A percentile compares a stretch with the other conserved stretches of the same genome.
These are phyloP conservation scores for Bucco capensis DNA, from an alignment of 2,113 vertebrate species.

Conservation along the genomic window DNA sequence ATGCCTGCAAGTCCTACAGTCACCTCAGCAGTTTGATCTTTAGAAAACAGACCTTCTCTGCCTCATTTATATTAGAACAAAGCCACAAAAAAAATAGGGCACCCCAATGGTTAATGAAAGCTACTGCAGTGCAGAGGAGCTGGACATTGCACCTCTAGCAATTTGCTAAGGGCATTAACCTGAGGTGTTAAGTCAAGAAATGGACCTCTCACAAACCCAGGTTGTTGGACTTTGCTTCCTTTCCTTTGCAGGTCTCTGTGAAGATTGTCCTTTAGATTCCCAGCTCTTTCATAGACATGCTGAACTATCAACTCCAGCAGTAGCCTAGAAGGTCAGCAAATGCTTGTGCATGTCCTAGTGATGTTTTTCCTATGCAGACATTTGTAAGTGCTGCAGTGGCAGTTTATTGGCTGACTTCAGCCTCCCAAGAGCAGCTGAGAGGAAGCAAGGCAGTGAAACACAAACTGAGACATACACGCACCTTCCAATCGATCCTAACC, in stretches of 20 bases:
- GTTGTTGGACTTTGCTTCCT: background rate
- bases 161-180: background rate
- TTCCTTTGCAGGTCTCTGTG: background rate
- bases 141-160: background rate
- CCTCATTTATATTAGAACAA: background rate
- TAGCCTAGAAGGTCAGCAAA: background rate
- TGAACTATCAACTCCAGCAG: background rate
- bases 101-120: background rate
- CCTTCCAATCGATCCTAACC: conserved; percentile 8
- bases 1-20: background rate
- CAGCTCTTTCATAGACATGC: background rate
- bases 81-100: background rate
- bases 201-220: background rate
- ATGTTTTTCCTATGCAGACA: background rate
- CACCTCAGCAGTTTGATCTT: background rate
- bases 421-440: background rate
- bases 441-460: background rate
- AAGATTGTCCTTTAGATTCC: background rate
- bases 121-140: background rate
- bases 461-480: background rate
- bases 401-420: background rate
- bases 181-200: background rate
- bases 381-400: background rate
- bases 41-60: background rate
- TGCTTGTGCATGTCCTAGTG: background rate